phyloP scores from a whole-genome alignment of 2,888 invertebrate species.

The Parascotia fuliginaria region DNA sequence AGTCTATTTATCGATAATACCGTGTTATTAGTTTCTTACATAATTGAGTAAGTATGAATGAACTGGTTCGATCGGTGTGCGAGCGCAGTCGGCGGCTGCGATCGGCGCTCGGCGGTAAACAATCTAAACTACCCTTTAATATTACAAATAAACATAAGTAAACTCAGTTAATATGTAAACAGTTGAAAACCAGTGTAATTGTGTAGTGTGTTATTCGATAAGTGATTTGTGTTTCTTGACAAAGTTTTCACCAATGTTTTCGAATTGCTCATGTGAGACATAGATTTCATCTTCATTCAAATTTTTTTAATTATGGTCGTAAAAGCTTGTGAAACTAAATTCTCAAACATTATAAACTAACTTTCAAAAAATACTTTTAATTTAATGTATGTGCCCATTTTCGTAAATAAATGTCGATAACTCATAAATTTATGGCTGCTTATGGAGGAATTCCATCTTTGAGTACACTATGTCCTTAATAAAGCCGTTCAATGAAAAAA shows the following conservation, averaged over 20 bases:
- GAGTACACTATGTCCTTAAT: too few relatives aligned
- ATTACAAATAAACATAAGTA: constrained; percentile 15
- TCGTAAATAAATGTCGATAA: neutral
- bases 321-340: neutral
- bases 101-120: constrained; percentile 58
- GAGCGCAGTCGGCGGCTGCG: constrained; percentile 59
- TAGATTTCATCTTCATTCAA: too few relatives aligned
- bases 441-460: neutral
- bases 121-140: constrained; percentile 31
- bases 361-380: too few relatives aligned
- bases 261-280: constrained; percentile 41
- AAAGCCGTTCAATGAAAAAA: too few relatives aligned
- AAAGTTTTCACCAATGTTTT: constrained; percentile 50
- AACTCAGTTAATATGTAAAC: constrained; percentile 8
- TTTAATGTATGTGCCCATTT: too few relatives aligned
- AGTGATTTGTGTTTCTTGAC: constrained; percentile 16
- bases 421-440: neutral
- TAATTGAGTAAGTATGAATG: constrained; percentile 65
- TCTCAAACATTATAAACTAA: too few relatives aligned
- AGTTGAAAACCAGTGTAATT: constrained; percentile 14
- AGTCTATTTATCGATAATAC: constrained; percentile 62
- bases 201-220: constrained; percentile 21
- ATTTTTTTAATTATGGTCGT: neutral
- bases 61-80: constrained; percentile 51
- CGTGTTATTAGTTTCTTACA: constrained; percentile 69